Evolutionary conservation across 2,113 vertebrate species (phyloP).

Genomic region (Oenanthe oenanthe): DNA sequence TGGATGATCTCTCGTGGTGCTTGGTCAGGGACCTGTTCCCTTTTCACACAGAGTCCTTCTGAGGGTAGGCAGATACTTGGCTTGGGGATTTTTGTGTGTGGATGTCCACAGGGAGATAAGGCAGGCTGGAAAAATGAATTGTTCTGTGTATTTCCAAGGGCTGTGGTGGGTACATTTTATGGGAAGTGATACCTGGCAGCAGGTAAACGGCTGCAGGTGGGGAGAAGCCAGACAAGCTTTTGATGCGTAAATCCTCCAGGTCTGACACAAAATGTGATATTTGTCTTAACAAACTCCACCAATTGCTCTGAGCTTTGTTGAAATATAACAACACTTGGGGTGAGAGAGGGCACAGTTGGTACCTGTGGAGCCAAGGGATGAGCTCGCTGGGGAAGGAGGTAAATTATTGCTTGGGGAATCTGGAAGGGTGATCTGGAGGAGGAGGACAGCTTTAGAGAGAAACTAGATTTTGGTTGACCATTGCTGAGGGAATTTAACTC

Average conservation of each 20-base stretch:
- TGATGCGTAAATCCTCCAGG: slow-evolving; percentile 57
- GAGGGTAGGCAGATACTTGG: neutral
- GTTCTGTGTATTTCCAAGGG: neutral
- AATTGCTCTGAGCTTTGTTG: neutral
- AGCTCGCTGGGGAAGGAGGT: slow-evolving; percentile 1
- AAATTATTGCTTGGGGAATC: neutral
- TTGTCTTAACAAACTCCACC: neutral
- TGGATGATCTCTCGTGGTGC: neutral
- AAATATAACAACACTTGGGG: rapidly evolving
- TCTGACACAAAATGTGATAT: neutral
- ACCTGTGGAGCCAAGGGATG: neutral
- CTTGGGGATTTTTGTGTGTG: rapidly evolving
- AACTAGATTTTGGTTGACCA: neutral
- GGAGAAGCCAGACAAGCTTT: slow-evolving; percentile 23
- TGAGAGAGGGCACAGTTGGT: neutral
- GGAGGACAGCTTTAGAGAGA: neutral
- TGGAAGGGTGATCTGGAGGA: neutral
- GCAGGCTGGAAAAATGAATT: neutral
- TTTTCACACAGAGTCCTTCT: neutral
- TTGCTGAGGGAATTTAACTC: neutral
- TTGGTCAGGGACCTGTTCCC: neutral
- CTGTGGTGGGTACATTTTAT: neutral
- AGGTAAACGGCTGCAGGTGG: slow-evolving; percentile 2
- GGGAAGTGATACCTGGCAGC: neutral
- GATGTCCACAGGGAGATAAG: neutral